These are phyloP conservation scores for Oppia nitens DNA, from an alignment of 1,140 invertebrate genomes.

Conservation along the genomic window DNA sequence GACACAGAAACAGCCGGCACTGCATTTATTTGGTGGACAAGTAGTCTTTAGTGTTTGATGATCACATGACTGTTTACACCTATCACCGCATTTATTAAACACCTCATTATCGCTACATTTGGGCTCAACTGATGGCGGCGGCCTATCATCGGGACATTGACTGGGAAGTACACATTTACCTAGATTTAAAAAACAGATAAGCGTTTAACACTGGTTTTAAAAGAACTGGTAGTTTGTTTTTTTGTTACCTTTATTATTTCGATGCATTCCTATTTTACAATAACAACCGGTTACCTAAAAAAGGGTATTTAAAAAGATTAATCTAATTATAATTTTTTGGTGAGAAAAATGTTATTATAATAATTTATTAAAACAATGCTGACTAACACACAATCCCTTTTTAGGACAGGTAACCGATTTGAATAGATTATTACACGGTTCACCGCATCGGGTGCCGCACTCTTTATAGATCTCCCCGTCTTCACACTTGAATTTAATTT, in stretches of 20 bases:
- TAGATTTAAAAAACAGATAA: no score
- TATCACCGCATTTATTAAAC: neutral
- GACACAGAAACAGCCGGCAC: conserved; percentile 12
- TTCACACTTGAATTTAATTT: conserved; percentile 1
- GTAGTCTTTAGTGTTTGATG: neutral
- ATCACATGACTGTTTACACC: neutral
- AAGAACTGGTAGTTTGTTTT: no score
- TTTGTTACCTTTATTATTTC: no score
- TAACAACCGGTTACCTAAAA: no score
- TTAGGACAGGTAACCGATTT: neutral
- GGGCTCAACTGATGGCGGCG: neutral
- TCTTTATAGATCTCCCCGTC: conserved; percentile 1
- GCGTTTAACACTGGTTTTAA: no score
- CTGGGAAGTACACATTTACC: neutral
- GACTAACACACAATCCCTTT: neutral
- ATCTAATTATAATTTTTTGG: no score
- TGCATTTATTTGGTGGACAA: neutral
- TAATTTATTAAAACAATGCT: no score
- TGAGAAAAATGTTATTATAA: no score
- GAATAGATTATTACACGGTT: neutral
- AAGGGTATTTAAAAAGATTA: no score
- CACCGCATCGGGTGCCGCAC: conserved; percentile 10
- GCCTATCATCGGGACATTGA: neutral
- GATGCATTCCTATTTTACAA: no score
- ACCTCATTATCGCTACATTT: neutral